These are phyloP conservation scores for Vulpes lagopus DNA, from an alignment of 2,113 vertebrate species.

Conservation along the genomic window DNA sequence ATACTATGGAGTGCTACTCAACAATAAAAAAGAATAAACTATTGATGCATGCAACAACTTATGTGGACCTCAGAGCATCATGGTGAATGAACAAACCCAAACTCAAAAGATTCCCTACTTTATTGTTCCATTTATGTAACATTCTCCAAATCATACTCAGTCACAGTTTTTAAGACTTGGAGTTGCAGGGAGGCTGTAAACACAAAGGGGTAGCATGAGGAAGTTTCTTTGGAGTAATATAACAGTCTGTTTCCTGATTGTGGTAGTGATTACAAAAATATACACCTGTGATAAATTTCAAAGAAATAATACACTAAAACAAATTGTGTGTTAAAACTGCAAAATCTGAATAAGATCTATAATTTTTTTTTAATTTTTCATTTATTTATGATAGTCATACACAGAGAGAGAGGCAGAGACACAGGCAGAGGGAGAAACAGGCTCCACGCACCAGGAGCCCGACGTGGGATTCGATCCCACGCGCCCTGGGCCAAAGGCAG, in stretches of 20 bases:
- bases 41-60: not conserved
- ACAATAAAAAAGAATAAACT: not conserved
- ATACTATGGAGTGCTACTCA: not conserved
- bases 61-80: not conserved
- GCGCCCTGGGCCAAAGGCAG: too few relatives aligned
- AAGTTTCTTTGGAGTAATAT: not conserved
- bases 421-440: too few relatives aligned
- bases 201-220: fast-evolving
- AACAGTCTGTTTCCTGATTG: not conserved
- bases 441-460: too few relatives aligned
- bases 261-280: not conserved
- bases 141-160: not conserved
- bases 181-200: not conserved
- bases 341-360: not conserved
- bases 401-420: too few relatives aligned
- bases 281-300: not conserved
- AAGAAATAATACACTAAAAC: not conserved
- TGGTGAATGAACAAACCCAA: not conserved
- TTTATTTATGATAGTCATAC: too few relatives aligned
- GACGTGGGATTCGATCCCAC: too few relatives aligned
- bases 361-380: not conserved
- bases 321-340: not conserved
- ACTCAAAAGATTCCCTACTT: not conserved
- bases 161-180: not conserved
- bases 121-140: not conserved